These are phyloP conservation scores for Crotalus horridus DNA, from an alignment of 2,113 vertebrate species.

Conservation along the genomic window DNA sequence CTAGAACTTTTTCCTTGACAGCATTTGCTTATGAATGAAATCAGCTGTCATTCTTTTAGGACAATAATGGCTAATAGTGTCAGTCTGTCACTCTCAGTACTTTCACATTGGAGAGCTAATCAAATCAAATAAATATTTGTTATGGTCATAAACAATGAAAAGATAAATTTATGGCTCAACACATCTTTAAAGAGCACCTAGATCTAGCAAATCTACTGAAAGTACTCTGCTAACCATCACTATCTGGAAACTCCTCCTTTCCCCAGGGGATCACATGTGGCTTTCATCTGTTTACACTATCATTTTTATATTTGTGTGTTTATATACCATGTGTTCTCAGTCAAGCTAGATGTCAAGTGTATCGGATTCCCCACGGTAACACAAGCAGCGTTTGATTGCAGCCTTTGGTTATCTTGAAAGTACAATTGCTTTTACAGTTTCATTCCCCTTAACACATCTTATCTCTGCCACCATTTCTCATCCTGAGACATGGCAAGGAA, in stretches of 20 bases:
- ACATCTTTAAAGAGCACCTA: neutral
- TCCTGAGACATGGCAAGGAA: neutral
- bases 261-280: neutral
- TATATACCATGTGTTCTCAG: neutral
- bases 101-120: neutral
- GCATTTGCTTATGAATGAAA: neutral
- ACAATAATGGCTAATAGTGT: neutral
- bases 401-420: neutral
- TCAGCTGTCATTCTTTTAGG: neutral
- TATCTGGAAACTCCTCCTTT: neutral
- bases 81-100: neutral
- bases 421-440: neutral
- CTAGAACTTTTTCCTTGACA: neutral
- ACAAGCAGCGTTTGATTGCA: neutral
- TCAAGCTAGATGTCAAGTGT: neutral
- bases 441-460: neutral
- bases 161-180: neutral
- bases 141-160: neutral
- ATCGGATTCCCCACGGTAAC: neutral
- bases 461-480: neutral
- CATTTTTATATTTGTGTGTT: neutral
- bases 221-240: neutral
- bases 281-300: neutral
- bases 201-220: neutral
- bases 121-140: neutral